Percentiles rank a stretch among this genome's conserved stretches.
Conservation (phyloP, 2,113 vertebrate species). For the Cygnus buccinator region DNA sequence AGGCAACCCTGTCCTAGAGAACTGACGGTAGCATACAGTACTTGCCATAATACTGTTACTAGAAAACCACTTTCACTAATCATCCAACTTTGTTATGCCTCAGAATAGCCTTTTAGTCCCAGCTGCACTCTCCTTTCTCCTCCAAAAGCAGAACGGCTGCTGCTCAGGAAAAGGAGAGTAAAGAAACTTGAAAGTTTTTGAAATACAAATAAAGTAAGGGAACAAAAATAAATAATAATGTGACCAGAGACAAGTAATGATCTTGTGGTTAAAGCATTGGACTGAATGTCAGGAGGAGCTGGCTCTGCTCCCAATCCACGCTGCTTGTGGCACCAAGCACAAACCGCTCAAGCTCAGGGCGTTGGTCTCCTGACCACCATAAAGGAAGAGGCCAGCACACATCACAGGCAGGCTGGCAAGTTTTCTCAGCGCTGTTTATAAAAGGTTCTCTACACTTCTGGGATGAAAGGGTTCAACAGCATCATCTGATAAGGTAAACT, state of each 20-base stretch:
- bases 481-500: conserved; percentile 45
- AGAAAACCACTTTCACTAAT: not conserved
- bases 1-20: not conserved
- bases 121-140: not conserved
- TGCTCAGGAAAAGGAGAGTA: not conserved
- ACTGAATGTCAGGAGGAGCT: conserved; percentile 11
- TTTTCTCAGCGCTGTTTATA: not conserved
- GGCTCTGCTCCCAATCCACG: not conserved
- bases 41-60: not conserved
- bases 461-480: conserved; percentile 18
- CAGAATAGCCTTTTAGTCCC: not conserved
- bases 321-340: conserved; percentile 12
- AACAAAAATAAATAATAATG: conserved; percentile 11
- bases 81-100: not conserved
- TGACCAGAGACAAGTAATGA: not conserved
- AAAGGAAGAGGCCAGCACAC: not conserved
- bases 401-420: not conserved
- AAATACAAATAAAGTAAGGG: conserved; percentile 10
- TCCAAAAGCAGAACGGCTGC: not conserved
- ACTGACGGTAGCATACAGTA: fast-evolving
- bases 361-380: not conserved
- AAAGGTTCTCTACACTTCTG: not conserved
- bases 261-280: not conserved
- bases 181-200: not conserved
- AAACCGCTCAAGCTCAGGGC: not conserved